phyloP scores from a whole-genome alignment of 1,140 invertebrate species.

The Aphaenogaster rudis region DNA sequence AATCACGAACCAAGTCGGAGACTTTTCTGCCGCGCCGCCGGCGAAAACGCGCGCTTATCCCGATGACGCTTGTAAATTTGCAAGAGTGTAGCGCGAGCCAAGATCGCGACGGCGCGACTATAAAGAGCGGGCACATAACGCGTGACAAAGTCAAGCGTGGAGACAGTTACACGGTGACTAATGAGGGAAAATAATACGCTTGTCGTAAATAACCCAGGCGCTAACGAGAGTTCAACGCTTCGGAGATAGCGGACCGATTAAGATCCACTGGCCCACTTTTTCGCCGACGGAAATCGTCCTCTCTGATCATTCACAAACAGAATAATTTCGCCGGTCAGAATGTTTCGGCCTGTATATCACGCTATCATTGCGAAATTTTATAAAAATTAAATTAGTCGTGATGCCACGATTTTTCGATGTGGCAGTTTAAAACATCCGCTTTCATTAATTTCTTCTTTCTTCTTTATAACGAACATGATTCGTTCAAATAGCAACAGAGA shows the following conservation, averaged over 20 bases:
- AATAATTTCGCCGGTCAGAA: neutral
- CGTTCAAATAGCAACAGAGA: neutral
- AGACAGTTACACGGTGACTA: constrained; percentile 49
- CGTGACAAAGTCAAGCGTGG: constrained; percentile 48
- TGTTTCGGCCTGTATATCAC: neutral
- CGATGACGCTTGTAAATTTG: constrained; percentile 37
- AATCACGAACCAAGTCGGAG: neutral
- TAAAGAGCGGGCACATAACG: constrained; percentile 45
- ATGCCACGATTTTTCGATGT: neutral
- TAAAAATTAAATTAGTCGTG: neutral
- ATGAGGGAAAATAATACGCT: constrained; percentile 45
- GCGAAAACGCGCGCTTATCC: constrained; percentile 8
- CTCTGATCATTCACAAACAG: neutral
- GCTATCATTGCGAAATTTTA: neutral
- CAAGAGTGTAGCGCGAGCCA: constrained; percentile 41
- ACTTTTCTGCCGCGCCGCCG: neutral
- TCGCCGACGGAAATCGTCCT: neutral
- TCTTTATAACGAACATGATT: neutral
- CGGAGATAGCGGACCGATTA: constrained; percentile 20
- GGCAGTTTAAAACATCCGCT: too few species aligned
- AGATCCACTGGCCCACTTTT: constrained; percentile 22
- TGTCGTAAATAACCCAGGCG: constrained; percentile 34
- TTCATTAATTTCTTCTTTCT: neutral
- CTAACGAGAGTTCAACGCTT: constrained; percentile 39
- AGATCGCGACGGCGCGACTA: constrained; percentile 36